Conservation (phyloP, 2,113 vertebrate genomes). For the Parus major region DNA sequence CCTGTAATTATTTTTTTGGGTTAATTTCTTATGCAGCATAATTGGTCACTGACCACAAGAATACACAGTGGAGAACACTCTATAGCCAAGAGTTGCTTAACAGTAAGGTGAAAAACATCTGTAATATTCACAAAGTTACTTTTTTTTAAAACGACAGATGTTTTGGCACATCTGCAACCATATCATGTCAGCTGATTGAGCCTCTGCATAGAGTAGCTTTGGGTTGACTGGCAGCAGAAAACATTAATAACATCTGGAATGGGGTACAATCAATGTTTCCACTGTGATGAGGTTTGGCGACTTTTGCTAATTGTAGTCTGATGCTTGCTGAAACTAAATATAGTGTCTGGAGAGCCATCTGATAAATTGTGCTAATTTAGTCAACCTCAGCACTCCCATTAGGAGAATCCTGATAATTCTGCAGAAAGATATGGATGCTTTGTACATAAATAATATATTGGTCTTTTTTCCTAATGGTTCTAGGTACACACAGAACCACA, state of each 20-base stretch:
- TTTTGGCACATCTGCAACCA: neutral
- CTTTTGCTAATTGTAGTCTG: neutral
- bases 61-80: neutral
- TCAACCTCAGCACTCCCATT: neutral
- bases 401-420: neutral
- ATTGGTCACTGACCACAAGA: neutral
- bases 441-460: neutral
- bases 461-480: neutral
- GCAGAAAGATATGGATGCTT: neutral
- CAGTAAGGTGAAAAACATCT: neutral
- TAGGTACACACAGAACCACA: neutral
- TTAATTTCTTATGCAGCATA: neutral
- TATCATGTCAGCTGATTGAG: neutral
- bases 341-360: neutral
- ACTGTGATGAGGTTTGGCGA: neutral
- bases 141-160: neutral
- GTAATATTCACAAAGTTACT: neutral
- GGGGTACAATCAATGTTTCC: neutral
- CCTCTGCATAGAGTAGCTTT: neutral
- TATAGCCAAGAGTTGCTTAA: neutral
- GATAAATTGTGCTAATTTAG: neutral
- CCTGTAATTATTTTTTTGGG: neutral
- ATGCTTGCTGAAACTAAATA: neutral
- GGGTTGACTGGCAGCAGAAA: slow-evolving; percentile 1
- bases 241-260: slow-evolving; percentile 3